Evolutionary conservation across 2,888 invertebrate genomes (phyloP), one percentile per base, ranked within the genome.

Genomic region (Caenorhabditis sp.): DNA sequence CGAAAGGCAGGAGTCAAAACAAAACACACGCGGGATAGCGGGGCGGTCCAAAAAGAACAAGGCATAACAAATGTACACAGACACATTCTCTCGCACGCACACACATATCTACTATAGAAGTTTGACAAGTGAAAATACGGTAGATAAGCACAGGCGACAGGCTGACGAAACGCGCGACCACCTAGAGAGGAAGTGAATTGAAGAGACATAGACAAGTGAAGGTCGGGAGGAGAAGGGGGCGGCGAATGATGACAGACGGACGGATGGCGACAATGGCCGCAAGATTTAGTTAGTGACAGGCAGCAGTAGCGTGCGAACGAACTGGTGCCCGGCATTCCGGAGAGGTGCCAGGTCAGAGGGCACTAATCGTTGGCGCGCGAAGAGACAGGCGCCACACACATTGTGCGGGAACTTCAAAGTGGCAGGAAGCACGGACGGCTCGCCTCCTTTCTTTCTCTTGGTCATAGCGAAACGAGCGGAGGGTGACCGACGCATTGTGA

Each of bases 121-220:
- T 70, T 70, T 59, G 70, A 70, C 70, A 70, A 70, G 70, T 70
- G 70, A 70, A 70, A 70, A 70, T 70, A 70, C 70, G 70, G 59
- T 70, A 70, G 70, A 70, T 70, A 70, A 70, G 70, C 59, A 70
- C 70, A 70, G 58, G 59, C 52, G 59, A 59, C 59, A 53, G 52
- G 70, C 35, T 37, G 70, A 59, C 52, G 68, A 68, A 59, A 68
- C 41, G 43, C 50, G 58, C 45, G 41, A 50, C 56, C 50, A 56
- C 39, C 58, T 35, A 58, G 48, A 52, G 59, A 39, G 45, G 45
- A 39, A 32, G 41, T 50, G 70, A 59, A 45, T 58, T 27, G 37
- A 45, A 52, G 70, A 70, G 70, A 70, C 59, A 27, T 59, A 70
- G 70, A 61, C 32, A 24, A 58, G 53, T 59, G 70, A 70, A 70